Percentiles rank a stretch among this genome's conserved stretches.
Conservation (phyloP, 1,140 invertebrate genomes). For the Drosophila pseudoobscura region DNA sequence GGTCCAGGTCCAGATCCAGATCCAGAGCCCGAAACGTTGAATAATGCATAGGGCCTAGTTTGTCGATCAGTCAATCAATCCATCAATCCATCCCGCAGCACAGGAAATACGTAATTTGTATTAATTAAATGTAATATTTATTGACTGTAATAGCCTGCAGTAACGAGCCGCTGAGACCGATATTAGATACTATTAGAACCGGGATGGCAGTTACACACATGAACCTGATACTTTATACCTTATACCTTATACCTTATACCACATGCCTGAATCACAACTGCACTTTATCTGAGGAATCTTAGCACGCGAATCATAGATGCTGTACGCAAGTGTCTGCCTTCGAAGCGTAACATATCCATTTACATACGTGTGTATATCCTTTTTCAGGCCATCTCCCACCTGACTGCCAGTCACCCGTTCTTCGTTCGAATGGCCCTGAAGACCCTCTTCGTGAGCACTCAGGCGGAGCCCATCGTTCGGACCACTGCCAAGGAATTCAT, state of each 20-base stretch:
- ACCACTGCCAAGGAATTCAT: constrained; percentile 93
- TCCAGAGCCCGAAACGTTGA: constrained; percentile 31
- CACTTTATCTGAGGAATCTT: too few relatives aligned
- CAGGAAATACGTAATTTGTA: constrained; percentile 54
- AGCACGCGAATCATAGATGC: too few relatives aligned
- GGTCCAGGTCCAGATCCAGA: constrained; percentile 33
- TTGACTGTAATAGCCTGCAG: constrained; percentile 20
- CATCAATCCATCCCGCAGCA: constrained; percentile 5
- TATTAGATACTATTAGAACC: constrained; percentile 5
- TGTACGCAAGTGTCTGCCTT: neutral
- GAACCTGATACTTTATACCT: too few relatives aligned
- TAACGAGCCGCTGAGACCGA: constrained; percentile 22
- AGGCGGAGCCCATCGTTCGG: constrained; percentile 87
- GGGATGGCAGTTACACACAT: too few relatives aligned
- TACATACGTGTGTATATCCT: constrained; percentile 1
- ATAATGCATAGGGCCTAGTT: constrained; percentile 48
- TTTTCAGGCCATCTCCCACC: constrained; percentile 90
- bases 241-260: too few relatives aligned
- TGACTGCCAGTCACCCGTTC: constrained; percentile 86
- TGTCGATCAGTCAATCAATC: constrained; percentile 20
- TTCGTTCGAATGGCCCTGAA: constrained; percentile 88
- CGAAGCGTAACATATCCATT: too few relatives aligned
- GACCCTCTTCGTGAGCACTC: constrained; percentile 87
- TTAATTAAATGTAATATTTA: constrained; percentile 45
- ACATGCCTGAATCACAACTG: too few relatives aligned